Percentiles rank a stretch among this genome's conserved stretches.
phyloP scores from a whole-genome alignment of 2,113 vertebrate genomes.

The Megalops atlanticus region DNA sequence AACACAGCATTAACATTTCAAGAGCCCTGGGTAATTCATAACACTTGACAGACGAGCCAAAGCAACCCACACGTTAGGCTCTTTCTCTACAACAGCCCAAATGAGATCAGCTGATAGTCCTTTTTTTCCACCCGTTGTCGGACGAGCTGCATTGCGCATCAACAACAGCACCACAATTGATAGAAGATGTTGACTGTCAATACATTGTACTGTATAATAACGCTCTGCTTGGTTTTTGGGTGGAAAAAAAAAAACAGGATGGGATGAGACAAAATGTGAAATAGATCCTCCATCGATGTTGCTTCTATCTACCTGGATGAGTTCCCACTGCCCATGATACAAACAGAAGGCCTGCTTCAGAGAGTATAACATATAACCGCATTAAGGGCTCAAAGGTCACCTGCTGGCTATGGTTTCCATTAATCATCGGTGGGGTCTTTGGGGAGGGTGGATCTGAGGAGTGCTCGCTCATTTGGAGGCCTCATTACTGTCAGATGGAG shows the following conservation, averaged over 20 bases:
- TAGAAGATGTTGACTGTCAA: background rate
- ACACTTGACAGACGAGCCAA: background rate
- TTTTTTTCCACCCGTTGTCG: background rate
- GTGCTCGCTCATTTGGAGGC: background rate
- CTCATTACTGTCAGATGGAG: background rate
- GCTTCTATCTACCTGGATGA: background rate
- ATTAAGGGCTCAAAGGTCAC: background rate
- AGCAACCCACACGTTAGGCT: background rate
- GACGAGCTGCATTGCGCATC: background rate
- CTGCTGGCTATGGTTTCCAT: background rate
- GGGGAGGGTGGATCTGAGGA: background rate
- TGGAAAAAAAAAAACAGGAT: background rate
- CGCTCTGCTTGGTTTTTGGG: background rate
- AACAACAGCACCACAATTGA: background rate
- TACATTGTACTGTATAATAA: background rate
- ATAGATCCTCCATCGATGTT: background rate
- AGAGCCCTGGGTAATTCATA: background rate
- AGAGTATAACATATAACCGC: slow-evolving; percentile 3
- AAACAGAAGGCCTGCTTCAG: background rate
- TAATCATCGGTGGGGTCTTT: background rate
- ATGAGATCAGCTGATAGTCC: too few species aligned
- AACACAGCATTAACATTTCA: background rate
- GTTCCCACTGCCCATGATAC: background rate
- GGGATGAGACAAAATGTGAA: background rate
- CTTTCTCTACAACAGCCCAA: background rate